These are phyloP conservation scores for Parnassius apollo DNA, from an alignment of 2,888 invertebrate species.

Conservation along the genomic window DNA sequence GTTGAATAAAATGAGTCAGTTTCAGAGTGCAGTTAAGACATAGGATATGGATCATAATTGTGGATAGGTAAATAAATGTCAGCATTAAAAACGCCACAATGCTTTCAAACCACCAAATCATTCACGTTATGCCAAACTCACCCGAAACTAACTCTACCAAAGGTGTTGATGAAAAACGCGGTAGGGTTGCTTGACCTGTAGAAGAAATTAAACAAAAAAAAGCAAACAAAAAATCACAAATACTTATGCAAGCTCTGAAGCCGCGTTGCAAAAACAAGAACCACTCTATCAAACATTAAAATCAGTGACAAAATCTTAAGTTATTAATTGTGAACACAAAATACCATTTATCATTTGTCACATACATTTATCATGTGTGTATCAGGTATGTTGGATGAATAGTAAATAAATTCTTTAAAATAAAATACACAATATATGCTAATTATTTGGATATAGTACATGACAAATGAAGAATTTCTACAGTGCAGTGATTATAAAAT, in stretches of 20 bases:
- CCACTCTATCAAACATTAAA: constrained; percentile 53
- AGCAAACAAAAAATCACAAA: constrained; percentile 60
- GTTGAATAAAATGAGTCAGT: constrained; percentile 53
- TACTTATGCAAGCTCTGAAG: constrained; percentile 65
- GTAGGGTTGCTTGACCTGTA: constrained; percentile 86
- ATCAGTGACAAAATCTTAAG: constrained; percentile 27
- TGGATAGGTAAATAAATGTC: constrained; percentile 53
- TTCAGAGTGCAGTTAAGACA: constrained; percentile 78
- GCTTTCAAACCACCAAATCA: constrained; percentile 77
- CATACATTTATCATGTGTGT: constrained; percentile 31
- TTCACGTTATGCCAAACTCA: constrained; percentile 83
- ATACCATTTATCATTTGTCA: constrained; percentile 43
- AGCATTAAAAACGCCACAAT: constrained; percentile 74
- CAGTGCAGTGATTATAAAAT: constrained; percentile 47
- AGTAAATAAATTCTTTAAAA: too few relatives aligned
- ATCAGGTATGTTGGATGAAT: too few relatives aligned
- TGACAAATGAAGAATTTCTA: constrained; percentile 51
- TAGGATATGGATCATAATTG: constrained; percentile 55
- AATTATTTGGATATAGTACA: constrained; percentile 19
- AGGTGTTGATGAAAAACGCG: constrained; percentile 86
- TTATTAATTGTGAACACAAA: constrained; percentile 28
- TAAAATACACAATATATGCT: neutral
- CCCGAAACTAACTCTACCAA: constrained; percentile 86
- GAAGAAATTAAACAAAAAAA: constrained; percentile 83
- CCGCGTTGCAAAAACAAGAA: constrained; percentile 57